Base-by-base conservation (phyloP, 53 echinoderm and acorn worm species). In the Astropecten irregularis region DNA sequence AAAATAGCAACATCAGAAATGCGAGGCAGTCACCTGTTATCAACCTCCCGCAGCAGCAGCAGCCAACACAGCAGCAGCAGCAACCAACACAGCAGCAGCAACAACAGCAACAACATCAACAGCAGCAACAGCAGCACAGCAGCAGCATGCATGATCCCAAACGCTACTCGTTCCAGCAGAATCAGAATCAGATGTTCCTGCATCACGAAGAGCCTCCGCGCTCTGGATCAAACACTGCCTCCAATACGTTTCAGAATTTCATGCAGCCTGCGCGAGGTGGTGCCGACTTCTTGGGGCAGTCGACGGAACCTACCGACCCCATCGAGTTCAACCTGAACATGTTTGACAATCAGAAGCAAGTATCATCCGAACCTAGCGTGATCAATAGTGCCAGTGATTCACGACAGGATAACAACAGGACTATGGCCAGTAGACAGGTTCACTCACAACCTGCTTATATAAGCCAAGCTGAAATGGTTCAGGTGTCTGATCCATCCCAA, bases 321-420 rank as follows among this genome's bases (percentile, higher is more conserved):
- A 79, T 79, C 27, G 79, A 79, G 31, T 79, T 79, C 47, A 79
- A 79, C 14, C 16, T 79, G 63, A 79, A 60, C 61, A 79, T 79
- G 79, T 79, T 79, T 62, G 79, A 79, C 61, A 79, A 48, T 44
- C 79, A 79, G 22, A 79, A 79, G 61, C 44, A 38, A 30, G 47
- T 9, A 4, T 19, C 61, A 7, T 46, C 79, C 0, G 79, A 79
- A 16, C 46, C 42, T 19, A 48, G 14, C 29, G 61, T 62, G 18
- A 62, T 60, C 0, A 62, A 48, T 44, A 47, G 16, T 3, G 25
- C 79, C 0, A 44, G 61, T 31, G 79, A 79, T 26, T 62, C 62
- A 0, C 60, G 79, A 32, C 79, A 59, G 32, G 79, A 72, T 1
- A 44, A 62, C 20, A 61, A 19, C 61, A 79, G 79, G 30, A 61